Evolutionary conservation across 2,888 invertebrate genomes (phyloP).

Genomic region (Netelia fuscicornis): DNA sequence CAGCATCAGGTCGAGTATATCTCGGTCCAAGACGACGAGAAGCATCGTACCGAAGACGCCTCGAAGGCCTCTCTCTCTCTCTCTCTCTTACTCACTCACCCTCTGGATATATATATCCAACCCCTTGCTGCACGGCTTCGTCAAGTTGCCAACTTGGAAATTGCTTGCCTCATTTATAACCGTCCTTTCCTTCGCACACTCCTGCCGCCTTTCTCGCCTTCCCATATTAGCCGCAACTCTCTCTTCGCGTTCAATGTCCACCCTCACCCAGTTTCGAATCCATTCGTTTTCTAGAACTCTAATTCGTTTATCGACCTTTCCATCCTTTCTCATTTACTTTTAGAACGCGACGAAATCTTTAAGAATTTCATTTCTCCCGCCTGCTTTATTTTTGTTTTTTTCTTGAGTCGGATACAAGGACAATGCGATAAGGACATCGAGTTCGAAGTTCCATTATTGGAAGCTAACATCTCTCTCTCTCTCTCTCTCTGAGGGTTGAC

Average conservation of each 20-base stretch:
- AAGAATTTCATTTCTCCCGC: too few relatives aligned
- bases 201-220: constrained; percentile 36
- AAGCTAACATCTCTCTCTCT: too few relatives aligned
- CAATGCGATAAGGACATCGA: too few relatives aligned
- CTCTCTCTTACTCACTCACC: constrained; percentile 41
- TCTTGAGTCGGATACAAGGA: too few relatives aligned
- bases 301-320: constrained; percentile 17
- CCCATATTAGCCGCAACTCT: constrained; percentile 11
- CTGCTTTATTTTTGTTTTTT: too few relatives aligned
- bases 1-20: constrained; percentile 66
- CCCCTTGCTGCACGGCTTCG: constrained; percentile 70
- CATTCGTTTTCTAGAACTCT: constrained; percentile 6
- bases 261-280: constrained; percentile 13
- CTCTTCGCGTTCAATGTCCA: constrained; percentile 21
- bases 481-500: too few relatives aligned
- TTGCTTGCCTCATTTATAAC: constrained; percentile 82
- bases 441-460: too few relatives aligned
- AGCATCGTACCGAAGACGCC: constrained; percentile 49
- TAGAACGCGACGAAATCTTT: too few relatives aligned
- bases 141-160: constrained; percentile 82
- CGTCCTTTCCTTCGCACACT: constrained; percentile 51
- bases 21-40: constrained; percentile 60
- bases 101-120: constrained; percentile 52
- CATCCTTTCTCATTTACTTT: not conserved
- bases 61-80: constrained; percentile 42